phyloP scores from a whole-genome alignment of 2,797 vertebrate species.

The Gymnopithys bicolor region DNA sequence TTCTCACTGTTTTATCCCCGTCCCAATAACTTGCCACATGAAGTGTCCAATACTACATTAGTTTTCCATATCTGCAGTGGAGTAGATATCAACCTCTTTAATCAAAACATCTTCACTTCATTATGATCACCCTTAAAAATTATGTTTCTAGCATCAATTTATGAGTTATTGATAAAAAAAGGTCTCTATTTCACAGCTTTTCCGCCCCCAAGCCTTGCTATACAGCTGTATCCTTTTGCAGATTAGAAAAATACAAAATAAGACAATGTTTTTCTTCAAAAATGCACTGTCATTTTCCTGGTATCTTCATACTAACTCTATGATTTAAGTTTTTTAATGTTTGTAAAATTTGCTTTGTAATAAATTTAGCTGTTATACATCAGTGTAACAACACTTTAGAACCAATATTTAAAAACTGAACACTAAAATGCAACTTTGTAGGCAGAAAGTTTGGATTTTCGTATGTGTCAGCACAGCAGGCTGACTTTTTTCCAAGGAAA shows the following conservation, averaged over 20 bases:
- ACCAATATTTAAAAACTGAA: neutral
- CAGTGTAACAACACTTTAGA: neutral
- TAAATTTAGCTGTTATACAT: neutral
- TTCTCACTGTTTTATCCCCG: neutral
- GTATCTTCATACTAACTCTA: neutral
- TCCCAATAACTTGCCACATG: rapidly evolving
- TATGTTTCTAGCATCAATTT: neutral
- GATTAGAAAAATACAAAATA: neutral
- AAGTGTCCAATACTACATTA: neutral
- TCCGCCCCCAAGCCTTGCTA: neutral
- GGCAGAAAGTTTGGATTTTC: neutral
- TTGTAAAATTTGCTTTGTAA: neutral
- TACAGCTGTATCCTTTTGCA: neutral
- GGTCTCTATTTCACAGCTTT: neutral
- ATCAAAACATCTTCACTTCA: neutral
- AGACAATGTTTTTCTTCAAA: neutral
- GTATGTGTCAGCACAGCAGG: neutral
- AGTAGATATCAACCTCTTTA: neutral
- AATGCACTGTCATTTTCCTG: neutral
- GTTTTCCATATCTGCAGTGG: neutral
- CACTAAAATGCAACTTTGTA: neutral
- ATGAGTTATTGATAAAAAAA: neutral
- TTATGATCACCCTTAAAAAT: neutral
- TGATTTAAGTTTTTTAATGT: neutral
- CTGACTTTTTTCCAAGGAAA: neutral